Conservation (phyloP, 2,888 invertebrate species). For the Cheilosia vernalis region DNA sequence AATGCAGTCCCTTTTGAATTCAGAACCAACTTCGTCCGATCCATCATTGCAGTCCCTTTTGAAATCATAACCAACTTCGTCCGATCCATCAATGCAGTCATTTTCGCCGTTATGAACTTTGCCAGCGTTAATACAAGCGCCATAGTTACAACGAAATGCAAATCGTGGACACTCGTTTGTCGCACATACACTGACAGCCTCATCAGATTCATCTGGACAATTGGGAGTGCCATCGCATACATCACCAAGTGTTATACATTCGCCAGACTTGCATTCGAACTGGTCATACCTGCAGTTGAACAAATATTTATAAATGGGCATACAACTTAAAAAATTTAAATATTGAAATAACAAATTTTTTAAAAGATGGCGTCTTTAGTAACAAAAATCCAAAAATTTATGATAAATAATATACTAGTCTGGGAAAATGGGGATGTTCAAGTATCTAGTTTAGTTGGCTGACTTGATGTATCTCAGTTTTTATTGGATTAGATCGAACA, state of each 20-base stretch:
- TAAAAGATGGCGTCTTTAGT: no score
- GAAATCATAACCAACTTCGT: no score
- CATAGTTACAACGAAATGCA: slow-evolving; percentile 79
- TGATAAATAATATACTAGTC: no score
- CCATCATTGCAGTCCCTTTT: slow-evolving; percentile 79
- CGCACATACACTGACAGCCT: slow-evolving; percentile 75
- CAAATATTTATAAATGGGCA: not conserved
- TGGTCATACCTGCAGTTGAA: slow-evolving; percentile 38
- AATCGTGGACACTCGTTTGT: slow-evolving; percentile 75
- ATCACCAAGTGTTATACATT: slow-evolving; percentile 74
- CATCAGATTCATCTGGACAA: slow-evolving; percentile 78
- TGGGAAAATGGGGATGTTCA: no score
- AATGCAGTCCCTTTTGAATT: no score
- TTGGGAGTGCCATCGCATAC: slow-evolving; percentile 82
- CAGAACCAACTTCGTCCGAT: slow-evolving; percentile 48
- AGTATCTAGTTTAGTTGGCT: no score
- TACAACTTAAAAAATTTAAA: no score
- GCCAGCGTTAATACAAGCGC: slow-evolving; percentile 77
- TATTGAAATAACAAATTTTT: no score
- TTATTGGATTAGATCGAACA: no score
- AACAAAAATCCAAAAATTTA: no score
- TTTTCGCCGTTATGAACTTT: slow-evolving; percentile 76
- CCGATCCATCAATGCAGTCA: slow-evolving; percentile 78
- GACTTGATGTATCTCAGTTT: no score
- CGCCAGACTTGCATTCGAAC: slow-evolving; percentile 73